Conservation (phyloP, 2,797 vertebrate genomes). For the Echeneis naucrates region DNA sequence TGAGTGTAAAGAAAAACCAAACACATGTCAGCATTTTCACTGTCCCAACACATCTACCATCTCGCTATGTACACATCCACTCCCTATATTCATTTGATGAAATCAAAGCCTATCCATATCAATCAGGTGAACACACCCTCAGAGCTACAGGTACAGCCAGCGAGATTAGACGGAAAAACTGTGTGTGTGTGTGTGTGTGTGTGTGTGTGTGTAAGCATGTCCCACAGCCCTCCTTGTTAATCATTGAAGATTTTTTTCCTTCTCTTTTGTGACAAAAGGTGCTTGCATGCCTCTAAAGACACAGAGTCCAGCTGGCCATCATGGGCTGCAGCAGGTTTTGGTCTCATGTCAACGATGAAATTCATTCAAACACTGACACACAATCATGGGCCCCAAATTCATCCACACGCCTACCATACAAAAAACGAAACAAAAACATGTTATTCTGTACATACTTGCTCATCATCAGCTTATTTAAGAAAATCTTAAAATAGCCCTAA, state of each 20-base stretch:
- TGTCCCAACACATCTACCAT: slow-evolving; percentile 24
- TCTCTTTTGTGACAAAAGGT: neutral
- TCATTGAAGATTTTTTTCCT: slow-evolving; percentile 18
- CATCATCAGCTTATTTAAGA: slow-evolving; percentile 9
- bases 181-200: neutral
- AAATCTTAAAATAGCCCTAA: neutral
- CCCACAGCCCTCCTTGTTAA: slow-evolving; percentile 23
- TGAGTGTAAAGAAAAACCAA: slow-evolving; percentile 50
- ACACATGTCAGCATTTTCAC: slow-evolving; percentile 45
- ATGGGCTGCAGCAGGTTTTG: slow-evolving; percentile 15
- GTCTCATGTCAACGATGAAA: slow-evolving; percentile 3
- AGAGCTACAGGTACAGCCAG: neutral
- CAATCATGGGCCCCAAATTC: neutral
- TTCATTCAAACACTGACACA: neutral
- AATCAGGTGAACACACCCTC: slow-evolving; percentile 42
- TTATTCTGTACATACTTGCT: neutral
- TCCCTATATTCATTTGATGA: slow-evolving; percentile 6
- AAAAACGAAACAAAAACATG: neutral
- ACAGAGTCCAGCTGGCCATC: neutral
- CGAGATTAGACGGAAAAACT: neutral
- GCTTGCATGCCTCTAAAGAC: neutral
- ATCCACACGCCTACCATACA: neutral
- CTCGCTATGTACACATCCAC: slow-evolving; percentile 39
- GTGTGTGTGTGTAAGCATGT: neutral
- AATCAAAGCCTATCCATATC: slow-evolving; percentile 25